Evolutionary conservation across 2,888 invertebrate species (phyloP).

Genomic region (Trichopria drosophilae): DNA sequence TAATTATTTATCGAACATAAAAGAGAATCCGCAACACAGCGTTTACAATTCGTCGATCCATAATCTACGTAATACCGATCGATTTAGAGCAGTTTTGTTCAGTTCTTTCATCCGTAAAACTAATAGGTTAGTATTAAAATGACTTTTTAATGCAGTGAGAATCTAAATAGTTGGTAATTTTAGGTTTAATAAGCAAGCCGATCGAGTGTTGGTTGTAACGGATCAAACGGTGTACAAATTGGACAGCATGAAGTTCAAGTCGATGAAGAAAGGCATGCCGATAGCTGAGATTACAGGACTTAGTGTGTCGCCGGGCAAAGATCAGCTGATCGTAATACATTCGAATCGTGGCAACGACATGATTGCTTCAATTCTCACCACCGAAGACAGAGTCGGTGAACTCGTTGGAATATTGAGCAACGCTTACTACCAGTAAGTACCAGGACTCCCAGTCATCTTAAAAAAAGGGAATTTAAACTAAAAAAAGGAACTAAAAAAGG

Average conservation of each 20-base stretch:
- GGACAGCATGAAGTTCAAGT: conserved; percentile 83
- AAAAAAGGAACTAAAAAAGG: no score
- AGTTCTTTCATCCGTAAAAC: conserved; percentile 54
- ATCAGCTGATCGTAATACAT: conserved; percentile 86
- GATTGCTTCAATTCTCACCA: conserved; percentile 72
- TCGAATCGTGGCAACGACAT: conserved; percentile 87
- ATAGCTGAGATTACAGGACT: conserved; percentile 82
- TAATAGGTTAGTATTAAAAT: conserved; percentile 45
- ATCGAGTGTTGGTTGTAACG: conserved; percentile 86
- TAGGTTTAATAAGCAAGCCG: conserved; percentile 76
- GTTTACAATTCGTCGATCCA: conserved; percentile 70
- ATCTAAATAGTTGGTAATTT: conserved; percentile 3
- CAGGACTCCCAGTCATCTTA: no score
- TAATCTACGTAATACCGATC: conserved; percentile 69
- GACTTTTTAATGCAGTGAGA: not conserved
- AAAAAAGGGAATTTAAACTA: no score
- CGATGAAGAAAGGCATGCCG: conserved; percentile 81
- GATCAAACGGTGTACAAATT: conserved; percentile 85
- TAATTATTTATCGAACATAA: conserved; percentile 73
- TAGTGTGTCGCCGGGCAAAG: conserved; percentile 82
- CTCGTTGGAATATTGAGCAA: conserved; percentile 80
- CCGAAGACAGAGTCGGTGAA: conserved; percentile 83
- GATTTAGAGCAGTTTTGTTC: conserved; percentile 63
- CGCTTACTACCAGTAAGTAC: conserved; percentile 77
- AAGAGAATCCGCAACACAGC: conserved; percentile 70